Evolutionary conservation across 2,888 invertebrate species (phyloP).

Genomic region (Drosophila neonasuta): DNA sequence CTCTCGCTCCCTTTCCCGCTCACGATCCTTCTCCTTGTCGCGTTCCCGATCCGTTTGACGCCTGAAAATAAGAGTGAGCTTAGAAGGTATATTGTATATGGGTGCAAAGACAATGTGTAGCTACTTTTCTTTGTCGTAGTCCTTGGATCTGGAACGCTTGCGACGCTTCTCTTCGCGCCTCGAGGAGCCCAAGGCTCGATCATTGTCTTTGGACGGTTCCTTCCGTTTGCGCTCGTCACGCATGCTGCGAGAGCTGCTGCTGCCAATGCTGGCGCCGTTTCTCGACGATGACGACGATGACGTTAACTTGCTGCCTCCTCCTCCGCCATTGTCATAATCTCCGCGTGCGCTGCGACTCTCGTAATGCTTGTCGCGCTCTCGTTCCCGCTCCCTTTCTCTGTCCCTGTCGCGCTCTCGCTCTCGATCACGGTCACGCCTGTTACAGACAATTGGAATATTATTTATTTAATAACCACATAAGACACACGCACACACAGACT

Average conservation of each 20-base stretch:
- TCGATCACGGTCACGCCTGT: constrained; percentile 58
- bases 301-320: constrained; percentile 38
- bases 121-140: constrained; percentile 79
- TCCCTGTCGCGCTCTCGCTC: constrained; percentile 62
- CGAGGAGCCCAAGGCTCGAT: constrained; percentile 31
- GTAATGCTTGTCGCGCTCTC: constrained; percentile 76
- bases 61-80: constrained; percentile 40
- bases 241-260: constrained; percentile 48
- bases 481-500: constrained; percentile 23
- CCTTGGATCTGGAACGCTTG: constrained; percentile 76
- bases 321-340: constrained; percentile 62
- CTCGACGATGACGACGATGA: constrained; percentile 51
- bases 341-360: constrained; percentile 49
- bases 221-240: constrained; percentile 78
- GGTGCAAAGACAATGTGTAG: not conserved
- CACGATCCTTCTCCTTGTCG: constrained; percentile 53
- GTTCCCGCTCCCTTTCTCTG: constrained; percentile 66
- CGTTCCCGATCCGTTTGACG: constrained; percentile 76
- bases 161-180: constrained; percentile 78
- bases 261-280: constrained; percentile 63
- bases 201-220: constrained; percentile 56
- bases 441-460: not conserved
- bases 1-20: constrained; percentile 76
- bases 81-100: not conserved
- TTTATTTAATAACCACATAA: not conserved